Base-by-base conservation (phyloP, 2,888 invertebrate genomes). In the Oxystoma pomonae region DNA sequence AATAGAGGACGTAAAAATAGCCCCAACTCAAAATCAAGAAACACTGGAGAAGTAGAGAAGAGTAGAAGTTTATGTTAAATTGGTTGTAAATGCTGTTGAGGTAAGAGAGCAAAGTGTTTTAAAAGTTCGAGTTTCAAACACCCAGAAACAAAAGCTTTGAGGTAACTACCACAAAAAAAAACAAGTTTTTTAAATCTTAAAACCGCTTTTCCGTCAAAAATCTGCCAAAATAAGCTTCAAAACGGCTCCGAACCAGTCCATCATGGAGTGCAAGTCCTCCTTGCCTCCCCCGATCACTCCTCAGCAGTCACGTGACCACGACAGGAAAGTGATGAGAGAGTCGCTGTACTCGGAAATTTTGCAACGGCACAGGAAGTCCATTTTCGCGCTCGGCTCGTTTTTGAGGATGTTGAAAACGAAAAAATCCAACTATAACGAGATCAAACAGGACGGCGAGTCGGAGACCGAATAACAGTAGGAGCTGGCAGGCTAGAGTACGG, bases 341-440 rank as follows among this genome's bases (percentile, higher is more conserved):
- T 89, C 90, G 66, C 81, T 90, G 71, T 90, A 90, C 78, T 88
- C 90, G 80, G 90, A 90, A 79, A 90, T 90, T 76, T 89, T 90
- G 78, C 89, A 90, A 82, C 86, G 89, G 70, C 90, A 90, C 80
- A 82, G 90, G 68, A 83, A 89, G 75, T 90, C 89, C 65, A 90
- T 90, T 71, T 90, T 90, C 76, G 90, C 90, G 5, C 84, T 90
- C 61, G 90, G 90, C 59, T 90, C 90, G 57, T 90, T 90, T 77
- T 81, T 90, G 64, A 84, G 90, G 69, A 90, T 90, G 90, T 79
- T 90, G 69, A 85, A 87, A 72, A 87, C 86, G 76, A 88, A 89
- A 78, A 89, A 89, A 74, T 88, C 89, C 65, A 90, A 90, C 78
- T 90, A 90, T 74, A 90, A 90, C 77, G 89, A 88, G 59, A 90